Evolutionary conservation across 2,888 invertebrate species (phyloP).

Genomic region (Cataglyphis livida): DNA sequence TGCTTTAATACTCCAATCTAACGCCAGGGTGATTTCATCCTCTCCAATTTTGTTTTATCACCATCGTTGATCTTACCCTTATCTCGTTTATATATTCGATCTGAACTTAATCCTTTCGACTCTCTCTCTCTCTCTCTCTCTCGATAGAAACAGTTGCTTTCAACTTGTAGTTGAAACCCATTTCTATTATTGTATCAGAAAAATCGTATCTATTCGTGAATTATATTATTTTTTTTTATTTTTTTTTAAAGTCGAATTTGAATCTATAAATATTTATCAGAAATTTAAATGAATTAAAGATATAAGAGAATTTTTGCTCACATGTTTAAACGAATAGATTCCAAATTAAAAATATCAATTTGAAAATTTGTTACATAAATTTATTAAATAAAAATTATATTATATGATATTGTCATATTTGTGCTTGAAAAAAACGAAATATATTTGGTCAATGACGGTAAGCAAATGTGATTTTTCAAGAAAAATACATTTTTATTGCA

Average conservation of each 20-base stretch:
- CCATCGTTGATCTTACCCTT: slow-evolving; percentile 7
- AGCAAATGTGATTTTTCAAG: background rate
- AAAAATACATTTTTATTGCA: slow-evolving; percentile 12
- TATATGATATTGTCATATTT: background rate
- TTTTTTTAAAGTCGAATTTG: background rate
- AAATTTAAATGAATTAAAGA: background rate
- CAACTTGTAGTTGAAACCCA: background rate
- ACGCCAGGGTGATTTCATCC: slow-evolving; percentile 28
- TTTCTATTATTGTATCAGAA: background rate
- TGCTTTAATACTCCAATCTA: slow-evolving; percentile 44
- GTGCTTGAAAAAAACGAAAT: background rate
- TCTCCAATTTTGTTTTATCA: slow-evolving; percentile 39
- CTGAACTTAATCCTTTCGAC: slow-evolving; percentile 7
- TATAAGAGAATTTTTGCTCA: background rate
- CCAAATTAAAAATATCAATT: background rate
- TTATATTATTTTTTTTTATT: background rate
- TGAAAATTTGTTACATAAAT: background rate
- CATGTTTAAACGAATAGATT: background rate
- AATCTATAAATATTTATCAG: background rate
- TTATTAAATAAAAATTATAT: background rate
- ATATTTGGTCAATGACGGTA: background rate
- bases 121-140: background rate
- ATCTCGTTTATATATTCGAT: slow-evolving; percentile 36
- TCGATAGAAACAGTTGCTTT: background rate
- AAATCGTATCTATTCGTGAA: background rate